These are phyloP conservation scores for Alviniconcha marisindica DNA, from an alignment of 1,140 invertebrate genomes.

Conservation along the genomic window DNA sequence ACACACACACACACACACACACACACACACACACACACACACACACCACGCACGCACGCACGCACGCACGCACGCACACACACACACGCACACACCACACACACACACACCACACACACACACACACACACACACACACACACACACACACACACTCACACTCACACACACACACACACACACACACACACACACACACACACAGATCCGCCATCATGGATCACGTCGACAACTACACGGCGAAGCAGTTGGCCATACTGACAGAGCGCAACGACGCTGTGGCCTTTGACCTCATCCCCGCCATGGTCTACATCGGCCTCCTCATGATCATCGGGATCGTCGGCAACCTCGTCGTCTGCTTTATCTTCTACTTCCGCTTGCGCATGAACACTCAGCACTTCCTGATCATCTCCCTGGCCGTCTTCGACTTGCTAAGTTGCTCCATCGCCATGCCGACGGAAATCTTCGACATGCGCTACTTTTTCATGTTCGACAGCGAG, in stretches of 20 bases:
- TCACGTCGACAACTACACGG: neutral
- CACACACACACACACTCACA: too few species aligned
- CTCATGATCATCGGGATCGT: constrained; percentile 54
- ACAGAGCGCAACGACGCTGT: constrained; percentile 48
- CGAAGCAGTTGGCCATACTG: neutral
- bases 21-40: too few species aligned
- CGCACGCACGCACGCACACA: too few species aligned
- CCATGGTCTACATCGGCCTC: constrained; percentile 51
- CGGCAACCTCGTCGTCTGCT: constrained; percentile 56
- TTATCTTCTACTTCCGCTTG: constrained; percentile 53
- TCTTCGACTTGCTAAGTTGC: constrained; percentile 63
- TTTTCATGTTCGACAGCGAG: constrained; percentile 44
- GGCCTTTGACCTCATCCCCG: constrained; percentile 41
- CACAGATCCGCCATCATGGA: too few species aligned
- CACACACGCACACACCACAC: too few species aligned
- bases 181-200: too few species aligned
- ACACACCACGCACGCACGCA: too few species aligned
- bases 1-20: too few species aligned
- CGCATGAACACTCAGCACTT: constrained; percentile 50
- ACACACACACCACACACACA: too few species aligned
- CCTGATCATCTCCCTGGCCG: constrained; percentile 55
- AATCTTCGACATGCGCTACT: constrained; percentile 51
- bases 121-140: too few species aligned
- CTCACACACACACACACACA: too few species aligned
- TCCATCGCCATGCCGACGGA: constrained; percentile 52